phyloP scores from a whole-genome alignment of 2,113 vertebrate species.

The Halichoeres trimaculatus region DNA sequence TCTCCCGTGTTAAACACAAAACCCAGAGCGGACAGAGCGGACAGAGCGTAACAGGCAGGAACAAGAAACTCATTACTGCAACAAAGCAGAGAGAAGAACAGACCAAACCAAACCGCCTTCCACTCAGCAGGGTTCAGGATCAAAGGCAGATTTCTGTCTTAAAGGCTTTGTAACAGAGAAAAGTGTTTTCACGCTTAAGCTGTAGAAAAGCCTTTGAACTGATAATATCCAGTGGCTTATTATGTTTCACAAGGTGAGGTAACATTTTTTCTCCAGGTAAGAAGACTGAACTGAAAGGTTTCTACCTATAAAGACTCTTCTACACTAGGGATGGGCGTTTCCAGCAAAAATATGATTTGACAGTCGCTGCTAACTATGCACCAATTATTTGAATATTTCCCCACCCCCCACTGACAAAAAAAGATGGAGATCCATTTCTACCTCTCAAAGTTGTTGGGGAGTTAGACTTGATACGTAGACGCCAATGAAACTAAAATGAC shows the following conservation, averaged over 20 bases:
- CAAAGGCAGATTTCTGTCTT: constrained; percentile 17
- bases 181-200: neutral
- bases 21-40: neutral
- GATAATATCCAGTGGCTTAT: constrained; percentile 1
- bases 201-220: constrained; percentile 2
- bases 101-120: constrained; percentile 24
- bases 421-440: too few relatives aligned
- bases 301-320: too few relatives aligned
- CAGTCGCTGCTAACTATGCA: too few relatives aligned
- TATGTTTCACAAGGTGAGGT: neutral
- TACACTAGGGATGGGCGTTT: too few relatives aligned
- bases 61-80: constrained; percentile 23
- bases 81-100: constrained; percentile 28
- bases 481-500: too few relatives aligned
- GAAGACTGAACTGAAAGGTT: too few relatives aligned
- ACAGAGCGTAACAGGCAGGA: constrained; percentile 12
- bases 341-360: too few relatives aligned
- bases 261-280: too few relatives aligned
- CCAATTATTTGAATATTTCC: too few relatives aligned
- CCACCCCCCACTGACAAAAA: too few relatives aligned
- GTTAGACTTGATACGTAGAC: too few relatives aligned
- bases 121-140: constrained; percentile 27
- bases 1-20: constrained; percentile 14
- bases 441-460: too few relatives aligned
- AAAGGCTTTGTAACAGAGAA: constrained; percentile 9